These are phyloP conservation scores for Chironomus riparius DNA, from an alignment of 2,888 invertebrate genomes.

Conservation along the genomic window DNA sequence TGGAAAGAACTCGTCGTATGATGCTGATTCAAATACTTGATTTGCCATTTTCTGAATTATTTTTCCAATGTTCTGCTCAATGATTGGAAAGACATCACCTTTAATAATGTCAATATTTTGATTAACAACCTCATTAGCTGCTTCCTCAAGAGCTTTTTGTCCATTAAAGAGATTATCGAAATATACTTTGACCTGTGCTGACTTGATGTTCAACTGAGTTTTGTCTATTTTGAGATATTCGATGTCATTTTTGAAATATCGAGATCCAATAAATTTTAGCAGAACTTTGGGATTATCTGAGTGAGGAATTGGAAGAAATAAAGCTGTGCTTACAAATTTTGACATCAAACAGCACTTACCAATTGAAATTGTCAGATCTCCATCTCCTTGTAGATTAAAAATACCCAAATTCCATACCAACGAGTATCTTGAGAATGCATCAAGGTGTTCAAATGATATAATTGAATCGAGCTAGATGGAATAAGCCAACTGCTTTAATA, in stretches of 20 bases:
- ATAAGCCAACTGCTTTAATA: no score
- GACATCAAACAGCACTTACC: background rate
- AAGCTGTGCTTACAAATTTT: no score
- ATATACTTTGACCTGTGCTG: background rate
- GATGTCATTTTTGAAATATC: slow-evolving; percentile 5
- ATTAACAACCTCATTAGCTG: slow-evolving; percentile 21
- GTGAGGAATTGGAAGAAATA: background rate
- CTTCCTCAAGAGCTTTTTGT: slow-evolving; percentile 24
- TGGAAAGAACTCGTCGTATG: slow-evolving; percentile 7
- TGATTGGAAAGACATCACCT: background rate
- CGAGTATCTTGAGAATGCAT: background rate
- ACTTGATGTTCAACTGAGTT: background rate
- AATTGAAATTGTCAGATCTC: background rate
- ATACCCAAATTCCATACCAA: background rate
- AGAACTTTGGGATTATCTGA: background rate
- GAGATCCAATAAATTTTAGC: background rate
- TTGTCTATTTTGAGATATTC: slow-evolving; percentile 10
- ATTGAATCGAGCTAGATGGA: background rate
- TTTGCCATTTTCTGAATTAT: background rate
- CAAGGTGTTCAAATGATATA: background rate
- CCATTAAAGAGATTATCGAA: slow-evolving; percentile 28
- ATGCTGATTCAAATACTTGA: background rate
- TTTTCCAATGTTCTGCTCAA: background rate
- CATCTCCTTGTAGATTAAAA: background rate
- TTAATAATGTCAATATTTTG: slow-evolving; percentile 14